Percentiles rank a stretch among this genome's conserved stretches.
Conservation (phyloP, 1,140 invertebrate species). For the Cyclina sinensis region DNA sequence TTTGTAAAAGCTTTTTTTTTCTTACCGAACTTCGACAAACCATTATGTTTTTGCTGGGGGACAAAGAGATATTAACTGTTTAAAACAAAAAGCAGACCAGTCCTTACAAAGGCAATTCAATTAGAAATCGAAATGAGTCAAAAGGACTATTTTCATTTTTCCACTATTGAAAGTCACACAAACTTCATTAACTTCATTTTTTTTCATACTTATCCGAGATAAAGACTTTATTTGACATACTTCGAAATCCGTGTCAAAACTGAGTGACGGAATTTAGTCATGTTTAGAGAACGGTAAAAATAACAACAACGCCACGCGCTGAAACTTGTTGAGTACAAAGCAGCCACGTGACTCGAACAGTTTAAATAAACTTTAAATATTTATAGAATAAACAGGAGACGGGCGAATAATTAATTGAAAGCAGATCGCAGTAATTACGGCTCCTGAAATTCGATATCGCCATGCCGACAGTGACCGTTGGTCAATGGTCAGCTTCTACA, state of each 20-base stretch:
- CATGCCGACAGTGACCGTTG: constrained; percentile 9
- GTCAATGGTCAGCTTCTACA: constrained; percentile 1
- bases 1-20: too few species aligned
- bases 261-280: constrained; percentile 38
- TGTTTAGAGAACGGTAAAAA: constrained; percentile 50
- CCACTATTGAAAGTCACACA: background rate
- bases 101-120: background rate
- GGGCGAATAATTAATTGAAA: constrained; percentile 58
- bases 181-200: background rate
- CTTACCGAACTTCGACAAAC: too few species aligned
- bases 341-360: constrained; percentile 12
- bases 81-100: too few species aligned
- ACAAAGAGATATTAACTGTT: too few species aligned
- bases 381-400: constrained; percentile 60
- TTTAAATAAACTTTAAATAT: constrained; percentile 68
- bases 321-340: constrained; percentile 41
- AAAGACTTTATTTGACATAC: background rate
- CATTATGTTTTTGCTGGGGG: too few species aligned
- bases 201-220: background rate
- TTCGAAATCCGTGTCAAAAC: constrained; percentile 28
- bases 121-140: background rate
- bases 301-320: constrained; percentile 37
- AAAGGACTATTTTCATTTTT: background rate
- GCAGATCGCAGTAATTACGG: constrained; percentile 41
- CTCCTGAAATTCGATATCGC: constrained; percentile 6